These are phyloP conservation scores for Busseola fusca DNA, from an alignment of 2,888 invertebrate species.

Conservation along the genomic window DNA sequence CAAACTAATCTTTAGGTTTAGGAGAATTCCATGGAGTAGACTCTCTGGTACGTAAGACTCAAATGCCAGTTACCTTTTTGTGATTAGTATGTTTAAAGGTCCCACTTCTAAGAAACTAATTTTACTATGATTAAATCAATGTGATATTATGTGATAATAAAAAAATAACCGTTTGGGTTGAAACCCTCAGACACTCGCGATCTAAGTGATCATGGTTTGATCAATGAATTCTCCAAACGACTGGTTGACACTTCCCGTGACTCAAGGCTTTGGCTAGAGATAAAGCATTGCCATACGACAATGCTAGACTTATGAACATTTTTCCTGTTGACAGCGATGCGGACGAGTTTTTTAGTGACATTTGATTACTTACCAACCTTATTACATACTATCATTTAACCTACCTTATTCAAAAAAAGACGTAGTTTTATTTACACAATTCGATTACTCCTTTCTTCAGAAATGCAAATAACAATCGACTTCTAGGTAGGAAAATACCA, in stretches of 20 bases:
- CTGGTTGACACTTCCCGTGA: neutral
- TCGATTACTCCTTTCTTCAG: neutral
- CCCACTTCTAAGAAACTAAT: no score
- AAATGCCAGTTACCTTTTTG: neutral
- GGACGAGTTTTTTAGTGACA: neutral
- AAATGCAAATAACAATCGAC: slow-evolving; percentile 15
- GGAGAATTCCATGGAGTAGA: no score
- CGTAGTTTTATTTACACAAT: neutral
- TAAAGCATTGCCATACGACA: neutral
- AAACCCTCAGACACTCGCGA: neutral
- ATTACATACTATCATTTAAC: no score
- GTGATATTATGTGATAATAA: neutral
- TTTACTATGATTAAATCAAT: neutral
- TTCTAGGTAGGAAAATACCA: neutral
- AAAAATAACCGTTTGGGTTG: neutral
- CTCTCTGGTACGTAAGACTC: neutral
- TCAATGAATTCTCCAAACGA: neutral
- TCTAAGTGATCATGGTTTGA: neutral
- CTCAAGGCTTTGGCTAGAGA: neutral
- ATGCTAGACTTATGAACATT: neutral
- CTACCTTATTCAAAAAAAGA: no score
- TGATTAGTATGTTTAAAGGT: neutral
- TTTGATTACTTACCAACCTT: neutral
- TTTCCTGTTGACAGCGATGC: neutral
- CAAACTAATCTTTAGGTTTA: neutral